These are phyloP conservation scores for Antechinus flavipes DNA, from an alignment of 2,113 vertebrate genomes.

Conservation along the genomic window DNA sequence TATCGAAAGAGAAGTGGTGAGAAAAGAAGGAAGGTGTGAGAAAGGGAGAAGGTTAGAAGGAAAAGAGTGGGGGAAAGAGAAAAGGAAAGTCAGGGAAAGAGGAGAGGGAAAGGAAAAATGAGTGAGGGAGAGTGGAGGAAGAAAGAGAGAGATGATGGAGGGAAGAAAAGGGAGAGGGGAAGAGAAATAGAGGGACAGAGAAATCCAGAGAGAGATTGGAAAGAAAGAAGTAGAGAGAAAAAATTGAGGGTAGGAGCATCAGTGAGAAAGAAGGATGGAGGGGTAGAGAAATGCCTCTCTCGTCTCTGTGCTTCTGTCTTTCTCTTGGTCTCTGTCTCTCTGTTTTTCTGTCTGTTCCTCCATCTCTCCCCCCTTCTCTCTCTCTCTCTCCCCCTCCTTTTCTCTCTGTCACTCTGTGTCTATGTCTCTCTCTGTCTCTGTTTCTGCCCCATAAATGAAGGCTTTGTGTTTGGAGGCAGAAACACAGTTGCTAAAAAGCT, in stretches of 20 bases:
- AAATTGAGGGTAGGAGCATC: neutral
- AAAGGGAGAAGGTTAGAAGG: constrained; percentile 5
- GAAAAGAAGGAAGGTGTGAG: neutral
- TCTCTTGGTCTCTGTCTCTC: too few relatives aligned
- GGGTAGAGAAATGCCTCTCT: neutral
- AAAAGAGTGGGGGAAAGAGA: neutral
- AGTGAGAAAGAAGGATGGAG: neutral
- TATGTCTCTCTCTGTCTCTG: neutral
- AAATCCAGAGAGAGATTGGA: neutral
- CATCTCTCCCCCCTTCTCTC: too few relatives aligned
- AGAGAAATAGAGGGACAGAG: neutral
- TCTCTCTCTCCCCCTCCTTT: too few relatives aligned
- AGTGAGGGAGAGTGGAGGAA: constrained; percentile 12
- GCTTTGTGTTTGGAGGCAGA: constrained; percentile 71
- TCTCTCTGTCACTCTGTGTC: too few relatives aligned
- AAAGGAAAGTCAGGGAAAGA: neutral
- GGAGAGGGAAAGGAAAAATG: neutral
- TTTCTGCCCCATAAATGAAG: constrained; percentile 71
- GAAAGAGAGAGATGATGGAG: neutral
- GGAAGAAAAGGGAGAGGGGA: constrained; percentile 32
- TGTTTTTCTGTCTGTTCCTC: too few relatives aligned
- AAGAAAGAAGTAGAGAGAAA: neutral
- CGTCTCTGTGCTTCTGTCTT: too few relatives aligned
- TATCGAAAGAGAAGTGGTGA: too few relatives aligned
- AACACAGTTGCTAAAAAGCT: constrained; percentile 69